Percentiles rank a stretch among this genome's conserved stretches.
Evolutionary conservation across 2,113 vertebrate genomes (phyloP).

Genomic region (Myxocyprinus asiaticus): DNA sequence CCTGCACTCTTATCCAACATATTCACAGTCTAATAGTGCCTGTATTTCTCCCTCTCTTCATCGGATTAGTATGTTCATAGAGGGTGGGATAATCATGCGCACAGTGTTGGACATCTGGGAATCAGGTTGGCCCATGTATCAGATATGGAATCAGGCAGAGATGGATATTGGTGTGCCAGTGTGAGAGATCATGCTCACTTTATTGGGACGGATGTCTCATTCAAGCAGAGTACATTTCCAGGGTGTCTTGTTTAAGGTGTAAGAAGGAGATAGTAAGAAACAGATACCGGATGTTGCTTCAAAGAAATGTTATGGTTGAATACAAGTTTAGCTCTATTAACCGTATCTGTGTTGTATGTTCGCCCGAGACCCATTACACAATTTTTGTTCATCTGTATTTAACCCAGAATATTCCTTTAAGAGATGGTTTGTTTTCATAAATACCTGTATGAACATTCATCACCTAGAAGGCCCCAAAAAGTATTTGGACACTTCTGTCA

Average conservation of each 20-base stretch:
- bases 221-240: background rate
- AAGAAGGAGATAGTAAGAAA: background rate
- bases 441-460: too few relatives aligned
- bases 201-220: constrained; percentile 2
- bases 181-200: constrained; percentile 44
- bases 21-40: constrained; percentile 44
- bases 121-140: constrained; percentile 10
- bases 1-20: constrained; percentile 32
- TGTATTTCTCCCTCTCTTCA: constrained; percentile 42
- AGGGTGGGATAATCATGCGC: constrained; percentile 33
- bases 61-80: constrained; percentile 53
- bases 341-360: too few relatives aligned
- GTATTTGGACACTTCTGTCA: too few relatives aligned
- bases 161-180: constrained; percentile 23
- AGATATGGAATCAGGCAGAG: background rate
- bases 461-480: too few relatives aligned
- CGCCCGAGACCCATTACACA: too few relatives aligned
- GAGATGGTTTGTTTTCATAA: too few relatives aligned
- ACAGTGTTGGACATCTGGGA: constrained; percentile 21
- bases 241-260: constrained; percentile 16
- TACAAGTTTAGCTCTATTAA: too few relatives aligned
- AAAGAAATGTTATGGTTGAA: too few relatives aligned
- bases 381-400: too few relatives aligned
- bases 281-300: background rate
- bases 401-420: too few relatives aligned